Evolutionary conservation across 2,888 invertebrate genomes (phyloP), one percentile per base, ranked within the genome.

Genomic region (Octodonta nipae): DNA sequence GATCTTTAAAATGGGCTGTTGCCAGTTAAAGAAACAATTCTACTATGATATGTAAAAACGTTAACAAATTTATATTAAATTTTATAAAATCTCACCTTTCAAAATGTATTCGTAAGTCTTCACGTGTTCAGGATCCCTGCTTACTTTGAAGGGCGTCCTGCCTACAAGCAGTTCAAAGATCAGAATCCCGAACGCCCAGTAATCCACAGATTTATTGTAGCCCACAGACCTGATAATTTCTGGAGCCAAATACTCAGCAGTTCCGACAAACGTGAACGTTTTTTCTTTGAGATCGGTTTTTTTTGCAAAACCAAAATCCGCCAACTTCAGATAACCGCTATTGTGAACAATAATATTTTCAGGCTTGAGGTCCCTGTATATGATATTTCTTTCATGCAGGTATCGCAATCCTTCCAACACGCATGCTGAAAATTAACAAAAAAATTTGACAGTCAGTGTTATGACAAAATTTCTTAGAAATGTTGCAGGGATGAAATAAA

Each of bases 191-290:
- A 91, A 64, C 0, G 89, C 83, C 92, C 92, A 92, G 60, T 85
- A 89, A 60, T 92, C 92, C 1, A 86, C 88, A 1, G 87, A 78
- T 43, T 83, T 77, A 46, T 78, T 77, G 52, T 80, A 78, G 5
- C 77, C 75, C 54, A 79, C 79, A 62, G 88, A 89, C 12, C 87
- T 65, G 30, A 92, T 88, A 35, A 92, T 83, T 66, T 92, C 85
- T 0, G 85, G 84, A 1, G 83, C 79, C 5, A 84, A 79, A 52
- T 85, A 84, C 58, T 89, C 86, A 0, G 91, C 89, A 0, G 91
- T 92, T 7, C 92, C 92, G 31, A 89, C 91, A 62, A 92, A 91
- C 1, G 91, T 92, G 75, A 87, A 91, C 0, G 91, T 89, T 60
- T 88, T 88, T 38, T 75, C 70, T 26, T 37, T 38, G 78, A 79